Conservation (phyloP, 2,888 invertebrate genomes). For the Drosophila multiciliata region DNA sequence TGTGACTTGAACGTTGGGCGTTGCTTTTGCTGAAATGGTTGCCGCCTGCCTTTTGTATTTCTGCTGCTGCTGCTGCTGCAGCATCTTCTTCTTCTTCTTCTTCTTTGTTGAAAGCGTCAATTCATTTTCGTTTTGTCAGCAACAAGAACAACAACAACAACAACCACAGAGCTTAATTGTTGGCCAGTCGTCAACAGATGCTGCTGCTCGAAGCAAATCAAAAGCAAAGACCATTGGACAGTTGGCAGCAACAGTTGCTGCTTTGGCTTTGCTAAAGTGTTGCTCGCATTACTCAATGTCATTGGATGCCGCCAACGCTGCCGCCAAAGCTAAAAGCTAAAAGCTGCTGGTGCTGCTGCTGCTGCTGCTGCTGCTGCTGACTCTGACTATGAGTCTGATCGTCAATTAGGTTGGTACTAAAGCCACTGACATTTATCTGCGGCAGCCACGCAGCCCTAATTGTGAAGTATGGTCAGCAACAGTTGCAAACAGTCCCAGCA, state of each 20-base stretch:
- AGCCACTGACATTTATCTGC: conserved; percentile 70
- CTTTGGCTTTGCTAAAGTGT: conserved; percentile 40
- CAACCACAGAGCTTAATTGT: conserved; percentile 62
- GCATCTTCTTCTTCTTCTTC: conserved; percentile 26
- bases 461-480: conserved; percentile 27
- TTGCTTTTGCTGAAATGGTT: conserved; percentile 49
- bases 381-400: conserved; percentile 41
- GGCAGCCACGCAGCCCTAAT: conserved; percentile 40
- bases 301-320: conserved; percentile 67
- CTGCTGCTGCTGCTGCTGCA: conserved; percentile 20
- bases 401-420: conserved; percentile 70
- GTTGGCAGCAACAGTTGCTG: conserved; percentile 32
- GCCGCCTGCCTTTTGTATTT: conserved; percentile 56
- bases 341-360: conserved; percentile 10
- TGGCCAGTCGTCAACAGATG: conserved; percentile 68
- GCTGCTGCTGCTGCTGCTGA: conserved; percentile 17
- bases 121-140: conserved; percentile 74
- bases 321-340: conserved; percentile 56
- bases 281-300: conserved; percentile 78
- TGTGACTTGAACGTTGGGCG: conserved; percentile 47
- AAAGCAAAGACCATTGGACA: conserved; percentile 54
- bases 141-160: conserved; percentile 19
- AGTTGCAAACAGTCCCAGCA: conserved; percentile 20
- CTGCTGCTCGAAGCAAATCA: conserved; percentile 67
- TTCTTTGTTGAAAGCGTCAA: conserved; percentile 63